Evolutionary conservation across 2,113 vertebrate species (phyloP).

Genomic region (Polyodon spathula): DNA sequence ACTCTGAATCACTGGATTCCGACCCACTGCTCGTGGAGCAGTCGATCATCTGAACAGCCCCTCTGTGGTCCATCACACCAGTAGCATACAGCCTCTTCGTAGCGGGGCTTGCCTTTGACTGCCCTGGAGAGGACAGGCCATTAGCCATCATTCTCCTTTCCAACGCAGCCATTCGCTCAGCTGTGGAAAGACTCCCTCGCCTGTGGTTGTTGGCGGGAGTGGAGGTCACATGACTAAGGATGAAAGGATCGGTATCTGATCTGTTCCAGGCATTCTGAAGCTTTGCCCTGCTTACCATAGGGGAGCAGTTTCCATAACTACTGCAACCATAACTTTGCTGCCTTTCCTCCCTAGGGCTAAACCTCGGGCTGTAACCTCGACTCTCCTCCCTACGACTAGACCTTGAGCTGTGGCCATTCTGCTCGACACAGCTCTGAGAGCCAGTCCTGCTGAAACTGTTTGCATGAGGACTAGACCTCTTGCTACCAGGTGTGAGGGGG

Average conservation of each 20-base stretch:
- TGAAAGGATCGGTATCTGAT: slow-evolving; percentile 68
- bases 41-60: slow-evolving; percentile 66
- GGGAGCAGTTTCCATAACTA: slow-evolving; percentile 45
- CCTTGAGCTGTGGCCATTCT: slow-evolving; percentile 57
- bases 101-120: slow-evolving; percentile 37
- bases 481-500: slow-evolving; percentile 50
- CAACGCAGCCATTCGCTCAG: slow-evolving; percentile 41
- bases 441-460: slow-evolving; percentile 51
- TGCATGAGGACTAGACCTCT: slow-evolving; percentile 54
- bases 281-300: slow-evolving; percentile 44
- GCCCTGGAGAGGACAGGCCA: slow-evolving; percentile 49
- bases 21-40: slow-evolving; percentile 74
- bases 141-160: slow-evolving; percentile 69
- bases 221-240: slow-evolving; percentile 57
- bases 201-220: slow-evolving; percentile 33
- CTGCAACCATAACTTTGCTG: slow-evolving; percentile 21
- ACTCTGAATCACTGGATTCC: slow-evolving; percentile 83
- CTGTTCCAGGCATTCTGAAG: slow-evolving; percentile 45
- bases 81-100: slow-evolving; percentile 29
- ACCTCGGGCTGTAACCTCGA: slow-evolving; percentile 24
- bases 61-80: slow-evolving; percentile 32
- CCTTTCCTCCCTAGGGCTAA: slow-evolving; percentile 23
- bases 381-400: slow-evolving; percentile 28
- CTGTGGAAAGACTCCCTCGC: slow-evolving; percentile 43
- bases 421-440: slow-evolving; percentile 55